Evolutionary conservation across 2,888 invertebrate genomes (phyloP), one percentile per base, ranked within the genome.

Genomic region (Galeruca laticollis): DNA sequence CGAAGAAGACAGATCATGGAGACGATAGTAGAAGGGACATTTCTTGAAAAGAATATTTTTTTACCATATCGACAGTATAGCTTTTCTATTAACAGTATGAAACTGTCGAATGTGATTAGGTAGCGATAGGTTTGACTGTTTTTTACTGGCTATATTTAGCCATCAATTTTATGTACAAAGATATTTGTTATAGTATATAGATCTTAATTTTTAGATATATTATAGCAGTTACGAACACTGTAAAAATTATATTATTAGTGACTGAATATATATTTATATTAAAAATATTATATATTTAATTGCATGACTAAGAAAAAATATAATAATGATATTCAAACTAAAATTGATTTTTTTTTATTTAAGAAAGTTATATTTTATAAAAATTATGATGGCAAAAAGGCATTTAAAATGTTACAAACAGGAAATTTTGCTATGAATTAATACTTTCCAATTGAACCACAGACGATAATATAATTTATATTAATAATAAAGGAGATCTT

Each of bases 1-100:
- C 54, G 94, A 95, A 13, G 93, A 93, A 84, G 93, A 94, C 78
- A 89, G 96, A 75, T 94, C 95, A 31, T 97, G 97, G 97, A 88
- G 96, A 75, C 95, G 96, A 93, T 95, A 89, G 93, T 82, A 62
- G 26, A 20, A 21, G 6, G 21, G 33, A 35, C 11, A 52, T 13
- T n/a, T 21, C 6, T 43, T 11, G 21, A 18, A 57, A 57, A 49
- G 33, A 26, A 52, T 68, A 52, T 52, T 60, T 60, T 63, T 60
- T 60, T 60, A 60, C 67, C 43, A 60, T 54, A 35, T 60, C 33
- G 67, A 54, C 67, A 63, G 57, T 67, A 56, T 47, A 49, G 60
- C 43, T 63, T 68, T 62, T 65, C 56, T 59, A 59, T 37, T n/a
- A 35, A 49, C 40, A 59, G 51, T 33, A 49, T 66, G 52, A 65